These are phyloP conservation scores for Ranitomeya variabilis DNA, from an alignment of 2,113 vertebrate genomes.

Conservation along the genomic window DNA sequence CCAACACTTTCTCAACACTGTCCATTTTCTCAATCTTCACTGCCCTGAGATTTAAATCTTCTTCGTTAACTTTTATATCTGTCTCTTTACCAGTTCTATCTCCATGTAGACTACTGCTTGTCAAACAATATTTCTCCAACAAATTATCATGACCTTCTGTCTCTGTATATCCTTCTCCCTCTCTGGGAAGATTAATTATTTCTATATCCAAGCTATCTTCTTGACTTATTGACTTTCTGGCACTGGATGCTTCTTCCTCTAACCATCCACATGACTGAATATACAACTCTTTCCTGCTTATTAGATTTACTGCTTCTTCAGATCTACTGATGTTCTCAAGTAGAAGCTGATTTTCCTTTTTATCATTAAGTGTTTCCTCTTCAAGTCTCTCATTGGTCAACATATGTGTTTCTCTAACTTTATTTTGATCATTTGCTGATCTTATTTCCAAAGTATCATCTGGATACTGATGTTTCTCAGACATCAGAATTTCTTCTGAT, in stretches of 20 bases:
- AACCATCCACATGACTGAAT: not conserved
- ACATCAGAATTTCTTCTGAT: not conserved
- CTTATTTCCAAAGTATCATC: not conserved
- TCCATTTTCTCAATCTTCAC: not conserved
- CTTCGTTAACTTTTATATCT: not conserved
- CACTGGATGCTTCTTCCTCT: not conserved
- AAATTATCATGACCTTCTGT: not conserved
- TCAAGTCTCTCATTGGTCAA: not conserved
- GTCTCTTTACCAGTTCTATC: not conserved
- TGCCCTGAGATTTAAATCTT: not conserved
- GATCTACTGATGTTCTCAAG: not conserved
- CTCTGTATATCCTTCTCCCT: not conserved
- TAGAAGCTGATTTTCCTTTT: not conserved
- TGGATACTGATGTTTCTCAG: not conserved
- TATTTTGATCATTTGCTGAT: not conserved
- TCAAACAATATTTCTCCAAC: not conserved
- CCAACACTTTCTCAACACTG: not conserved
- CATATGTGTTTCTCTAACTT: not conserved
- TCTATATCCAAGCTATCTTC: not conserved
- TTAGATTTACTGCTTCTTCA: not conserved
- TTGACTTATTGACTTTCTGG: not conserved
- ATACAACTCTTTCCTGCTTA: not conserved
- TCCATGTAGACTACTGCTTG: not conserved
- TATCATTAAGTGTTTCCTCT: not conserved
- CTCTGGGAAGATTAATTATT: not conserved